Base-by-base conservation (phyloP, 2,888 invertebrate species). In the Hirudinaria manillensis region DNA sequence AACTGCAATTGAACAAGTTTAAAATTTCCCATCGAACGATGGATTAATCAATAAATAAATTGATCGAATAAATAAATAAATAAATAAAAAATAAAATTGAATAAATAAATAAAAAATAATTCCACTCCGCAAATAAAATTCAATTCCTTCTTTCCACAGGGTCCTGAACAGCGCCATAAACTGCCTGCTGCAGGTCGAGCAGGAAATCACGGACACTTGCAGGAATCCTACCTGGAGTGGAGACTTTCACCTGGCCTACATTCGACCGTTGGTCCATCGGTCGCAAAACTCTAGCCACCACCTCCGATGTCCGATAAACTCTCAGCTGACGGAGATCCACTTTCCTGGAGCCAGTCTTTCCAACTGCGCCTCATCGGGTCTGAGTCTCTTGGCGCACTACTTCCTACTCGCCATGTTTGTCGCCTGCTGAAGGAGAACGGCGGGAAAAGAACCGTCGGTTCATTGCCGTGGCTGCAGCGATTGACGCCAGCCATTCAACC, bases 231-330 rank as follows among this genome's bases (percentile, higher is more conserved):
- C 19, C 24, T 61, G 61, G 61, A 61, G 61, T 29, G 61, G 3
- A 7, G 61, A 61, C 61, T 61, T 61, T n/a, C 61, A 61, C 61
- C 1, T n/a, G 13, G 61, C 61, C 24, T 61, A 61, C 61, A 61
- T 61, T 29, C 24, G 61, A 61, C 61, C 61, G 7, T n/a, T 61
- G 24, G 61, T 61, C 10, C 61, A 61, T 10, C 7, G 61, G 29
- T 61, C 61, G 61, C 61, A 61, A 24, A 61, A 61, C 29, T 61
- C 61, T 10, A 61, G 61, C 61, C n/a, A 61, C 19, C 61, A 61
- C 61, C 24, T 61, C 7, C 7, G n/a, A n/a, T 61, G 61, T 61
- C 61, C 29, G 24, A 24, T 61, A 27, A 24, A 24, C 29, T 29
- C 61, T 19, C 7, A 61, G 10, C 61, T 61, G 10, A 24, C 10